These are phyloP conservation scores for Argyrosomus japonicus DNA, from an alignment of 2,113 vertebrate genomes.

Conservation along the genomic window DNA sequence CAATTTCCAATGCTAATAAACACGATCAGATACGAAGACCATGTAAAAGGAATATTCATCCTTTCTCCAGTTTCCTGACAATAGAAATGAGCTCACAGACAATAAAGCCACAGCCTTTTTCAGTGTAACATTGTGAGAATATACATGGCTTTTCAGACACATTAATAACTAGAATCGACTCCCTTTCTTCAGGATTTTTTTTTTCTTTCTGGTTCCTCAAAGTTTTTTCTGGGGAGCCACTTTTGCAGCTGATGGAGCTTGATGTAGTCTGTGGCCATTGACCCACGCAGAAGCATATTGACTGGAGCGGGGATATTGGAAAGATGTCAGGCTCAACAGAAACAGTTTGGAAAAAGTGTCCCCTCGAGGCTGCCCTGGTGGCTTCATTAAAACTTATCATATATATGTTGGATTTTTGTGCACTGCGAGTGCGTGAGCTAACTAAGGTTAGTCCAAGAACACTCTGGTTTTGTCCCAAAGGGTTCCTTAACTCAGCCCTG, in stretches of 20 bases:
- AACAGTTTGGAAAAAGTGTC: constrained; percentile 63
- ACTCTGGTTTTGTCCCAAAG: constrained; percentile 28
- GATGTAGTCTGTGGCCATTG: constrained; percentile 58
- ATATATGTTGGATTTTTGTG: constrained; percentile 58
- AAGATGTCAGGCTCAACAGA: constrained; percentile 66
- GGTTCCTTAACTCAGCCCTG: constrained; percentile 24
- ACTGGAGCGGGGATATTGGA: constrained; percentile 58
- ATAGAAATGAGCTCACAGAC: neutral
- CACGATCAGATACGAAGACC: neutral
- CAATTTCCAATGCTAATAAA: neutral
- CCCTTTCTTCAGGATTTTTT: neutral
- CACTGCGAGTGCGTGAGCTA: neutral
- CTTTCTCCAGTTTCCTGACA: neutral
- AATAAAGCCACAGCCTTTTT: neutral
- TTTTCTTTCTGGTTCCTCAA: neutral
- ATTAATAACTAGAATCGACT: neutral
- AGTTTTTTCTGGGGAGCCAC: constrained; percentile 48
- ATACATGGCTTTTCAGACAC: neutral
- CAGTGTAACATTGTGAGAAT: constrained; percentile 8
- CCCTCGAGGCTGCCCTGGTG: constrained; percentile 50
- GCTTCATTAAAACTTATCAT: constrained; percentile 75
- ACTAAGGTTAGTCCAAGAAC: constrained; percentile 51
- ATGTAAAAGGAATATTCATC: neutral
- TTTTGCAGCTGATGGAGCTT: constrained; percentile 52
- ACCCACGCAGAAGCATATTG: constrained; percentile 57